Evolutionary conservation across 92 coral and sea anemone genomes (phyloP).

Genomic region (Meandrina meandrites): DNA sequence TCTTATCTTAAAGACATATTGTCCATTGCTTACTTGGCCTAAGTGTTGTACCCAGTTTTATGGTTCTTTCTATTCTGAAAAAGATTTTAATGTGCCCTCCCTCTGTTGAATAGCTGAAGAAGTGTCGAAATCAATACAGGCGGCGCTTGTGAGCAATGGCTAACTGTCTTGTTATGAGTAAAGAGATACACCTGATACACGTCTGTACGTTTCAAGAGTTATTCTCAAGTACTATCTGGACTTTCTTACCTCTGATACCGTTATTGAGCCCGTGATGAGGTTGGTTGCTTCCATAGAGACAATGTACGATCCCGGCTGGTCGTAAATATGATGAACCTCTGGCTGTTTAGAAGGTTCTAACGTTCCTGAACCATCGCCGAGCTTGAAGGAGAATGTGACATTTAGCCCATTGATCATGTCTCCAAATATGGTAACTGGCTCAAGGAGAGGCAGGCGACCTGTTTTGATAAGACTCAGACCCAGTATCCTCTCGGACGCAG

Average conservation of each 20-base stretch:
- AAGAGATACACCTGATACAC: too few relatives aligned
- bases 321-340: constrained; percentile 66
- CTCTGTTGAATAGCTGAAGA: too few relatives aligned
- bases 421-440: constrained; percentile 60
- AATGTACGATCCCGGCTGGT: constrained; percentile 81
- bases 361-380: constrained; percentile 77
- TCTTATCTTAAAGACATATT: too few relatives aligned
- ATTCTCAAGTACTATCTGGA: too few relatives aligned
- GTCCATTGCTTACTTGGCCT: too few relatives aligned
- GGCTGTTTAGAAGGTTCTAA: constrained; percentile 43
- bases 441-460: constrained; percentile 48
- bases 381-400: constrained; percentile 60
- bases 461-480: constrained; percentile 61
- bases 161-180: too few relatives aligned
- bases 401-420: constrained; percentile 65
- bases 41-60: too few relatives aligned
- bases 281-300: constrained; percentile 71
- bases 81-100: too few relatives aligned
- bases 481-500: constrained; percentile 73
- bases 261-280: constrained; percentile 60
- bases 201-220: too few relatives aligned
- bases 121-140: too few relatives aligned
- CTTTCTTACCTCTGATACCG: constrained; percentile 49
- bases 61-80: too few relatives aligned
- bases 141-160: too few relatives aligned